Evolutionary conservation across 2,888 invertebrate species (phyloP), one percentile per base, ranked within the genome.

Genomic region (Acanthopleura granulata): DNA sequence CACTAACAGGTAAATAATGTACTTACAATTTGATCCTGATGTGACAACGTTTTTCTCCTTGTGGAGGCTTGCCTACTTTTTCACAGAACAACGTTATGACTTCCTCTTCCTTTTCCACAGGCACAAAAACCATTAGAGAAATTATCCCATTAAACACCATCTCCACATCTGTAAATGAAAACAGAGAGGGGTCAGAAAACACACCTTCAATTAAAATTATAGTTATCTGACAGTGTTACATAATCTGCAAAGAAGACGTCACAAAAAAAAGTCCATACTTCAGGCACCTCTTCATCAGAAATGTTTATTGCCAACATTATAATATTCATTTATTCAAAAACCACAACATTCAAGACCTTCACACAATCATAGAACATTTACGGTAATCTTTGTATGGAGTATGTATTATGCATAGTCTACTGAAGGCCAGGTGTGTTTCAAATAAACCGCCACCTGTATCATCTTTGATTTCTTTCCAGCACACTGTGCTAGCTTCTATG

Each of bases 61-160:
- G 95, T 16, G 95, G 95, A 6, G 96, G 95, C 91, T 97, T 97
- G 49, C 95, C 94, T 79, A 98, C 92, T 91, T 97, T 96, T 89
- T 98, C 97, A 91, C 97, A 97, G 88, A 98, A 97, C 62, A 96
- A 95, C 81, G 96, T 90, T 82, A 98, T 95, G 83, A 97, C 94
- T 88, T 95, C 95, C 90, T 97, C 96, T 30, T 95, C 95, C 81
- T 96, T 93, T 87, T 96, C 96, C 78, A 94, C 92, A 15, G 96
- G 95, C 84, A 97, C 95, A 93, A 90, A 81, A 22, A 98, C 95
- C 93, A 98, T 94, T 82, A 99, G 95, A 11, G 98, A 98, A 4
- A 98, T 97, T 91, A 99, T 97, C 90, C 98, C 97, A 92, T 98
- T 98, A 16, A 99, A 93, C 74, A 97, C 95, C 84, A 95, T 95